phyloP scores from a whole-genome alignment of 2,888 invertebrate genomes.

The Agapostemon virescens region DNA sequence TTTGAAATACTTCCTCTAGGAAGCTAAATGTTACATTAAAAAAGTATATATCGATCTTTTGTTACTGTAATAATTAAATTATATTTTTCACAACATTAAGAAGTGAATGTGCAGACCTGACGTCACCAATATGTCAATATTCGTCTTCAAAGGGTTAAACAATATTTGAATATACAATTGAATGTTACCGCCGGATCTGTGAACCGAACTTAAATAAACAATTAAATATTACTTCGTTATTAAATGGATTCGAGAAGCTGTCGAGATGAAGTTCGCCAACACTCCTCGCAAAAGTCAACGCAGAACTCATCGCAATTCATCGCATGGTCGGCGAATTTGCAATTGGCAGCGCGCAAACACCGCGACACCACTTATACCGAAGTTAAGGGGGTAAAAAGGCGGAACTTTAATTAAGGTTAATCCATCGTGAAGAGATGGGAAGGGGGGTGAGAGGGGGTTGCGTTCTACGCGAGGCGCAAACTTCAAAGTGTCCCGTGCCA shows the following conservation, averaged over 20 bases:
- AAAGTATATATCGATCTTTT: no score
- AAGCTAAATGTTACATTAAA: no score
- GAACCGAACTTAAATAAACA: background rate
- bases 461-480: conserved; percentile 18
- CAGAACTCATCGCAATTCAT: background rate
- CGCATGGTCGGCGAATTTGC: background rate
- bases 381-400: conserved; percentile 1
- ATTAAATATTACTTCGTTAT: background rate
- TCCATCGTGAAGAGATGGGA: conserved; percentile 7
- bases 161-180: no score
- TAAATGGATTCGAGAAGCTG: background rate
- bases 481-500: conserved; percentile 43
- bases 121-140: no score
- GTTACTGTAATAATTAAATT: no score
- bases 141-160: no score
- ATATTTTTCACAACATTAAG: no score
- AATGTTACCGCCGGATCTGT: no score
- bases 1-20: no score
- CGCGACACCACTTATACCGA: background rate
- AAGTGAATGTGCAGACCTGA: no score
- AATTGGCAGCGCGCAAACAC: background rate
- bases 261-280: background rate
- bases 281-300: background rate
- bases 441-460: background rate
- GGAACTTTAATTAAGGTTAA: conserved; percentile 56